Evolutionary conservation across 2,113 vertebrate species (phyloP).

Genomic region (zebrafish (Danio rerio)): GRCz12tu NC_133198.1:20704501-20705000

Average conservation of each 20-base stretch:
- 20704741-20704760: not conserved
- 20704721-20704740: not conserved
- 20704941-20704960: constrained; percentile 23
- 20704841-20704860: constrained; percentile 6
- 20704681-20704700: not conserved
- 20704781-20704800: not conserved
- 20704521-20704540: not conserved
- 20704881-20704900: not conserved
- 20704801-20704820: constrained; percentile 8
- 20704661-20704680: constrained; percentile 10
- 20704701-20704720: not conserved
- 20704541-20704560: constrained; percentile 32
- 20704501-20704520: not conserved
- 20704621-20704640: not conserved
- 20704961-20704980: not conserved
- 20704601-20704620: not conserved
- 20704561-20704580: constrained; percentile 1
- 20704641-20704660: constrained; percentile 16
- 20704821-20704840: not conserved
- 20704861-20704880: not conserved
- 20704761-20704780: not conserved
- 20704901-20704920: not conserved
- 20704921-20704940: constrained; percentile 2
- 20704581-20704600: constrained; percentile 14
- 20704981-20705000: not conserved